phyloP scores from a whole-genome alignment of 1,140 invertebrate genomes.

The Antheraea pernyi region DNA sequence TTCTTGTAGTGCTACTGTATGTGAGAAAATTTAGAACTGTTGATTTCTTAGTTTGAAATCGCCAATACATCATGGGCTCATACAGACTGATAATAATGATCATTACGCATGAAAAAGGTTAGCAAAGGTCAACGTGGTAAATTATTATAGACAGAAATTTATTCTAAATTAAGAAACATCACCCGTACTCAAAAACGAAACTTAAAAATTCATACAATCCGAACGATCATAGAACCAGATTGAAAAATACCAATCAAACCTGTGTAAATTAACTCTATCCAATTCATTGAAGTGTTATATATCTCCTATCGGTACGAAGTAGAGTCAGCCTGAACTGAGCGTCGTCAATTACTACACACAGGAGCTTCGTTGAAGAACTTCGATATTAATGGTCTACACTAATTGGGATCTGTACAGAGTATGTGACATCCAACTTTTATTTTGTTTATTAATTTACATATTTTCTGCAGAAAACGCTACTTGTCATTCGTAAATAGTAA shows the following conservation, averaged over 20 bases:
- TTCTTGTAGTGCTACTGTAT: too few species aligned
- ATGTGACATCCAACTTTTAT: not conserved
- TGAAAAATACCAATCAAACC: conserved; percentile 1
- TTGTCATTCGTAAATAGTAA: not conserved
- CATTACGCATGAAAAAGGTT: too few species aligned
- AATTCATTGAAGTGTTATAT: conserved; percentile 5
- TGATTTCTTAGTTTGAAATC: too few species aligned
- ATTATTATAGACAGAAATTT: too few species aligned
- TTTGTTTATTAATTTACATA: not conserved
- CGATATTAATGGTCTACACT: conserved; percentile 27
- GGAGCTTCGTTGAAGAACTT: conserved; percentile 25
- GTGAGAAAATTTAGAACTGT: too few species aligned
- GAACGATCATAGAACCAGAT: not conserved
- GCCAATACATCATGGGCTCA: too few species aligned
- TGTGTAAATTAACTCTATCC: conserved; percentile 1
- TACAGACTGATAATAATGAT: too few species aligned
- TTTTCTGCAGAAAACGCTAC: too few species aligned
- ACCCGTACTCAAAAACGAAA: too few species aligned
- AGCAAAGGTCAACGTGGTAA: too few species aligned
- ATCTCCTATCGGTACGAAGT: conserved; percentile 8
- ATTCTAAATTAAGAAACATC: too few species aligned
- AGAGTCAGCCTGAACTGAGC: conserved; percentile 17
- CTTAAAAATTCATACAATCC: too few species aligned
- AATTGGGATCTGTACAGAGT: conserved; percentile 30
- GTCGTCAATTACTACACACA: conserved; percentile 33